Conservation (phyloP, 2,797 vertebrate genomes). For the Pseudochirops corinnae region DNA sequence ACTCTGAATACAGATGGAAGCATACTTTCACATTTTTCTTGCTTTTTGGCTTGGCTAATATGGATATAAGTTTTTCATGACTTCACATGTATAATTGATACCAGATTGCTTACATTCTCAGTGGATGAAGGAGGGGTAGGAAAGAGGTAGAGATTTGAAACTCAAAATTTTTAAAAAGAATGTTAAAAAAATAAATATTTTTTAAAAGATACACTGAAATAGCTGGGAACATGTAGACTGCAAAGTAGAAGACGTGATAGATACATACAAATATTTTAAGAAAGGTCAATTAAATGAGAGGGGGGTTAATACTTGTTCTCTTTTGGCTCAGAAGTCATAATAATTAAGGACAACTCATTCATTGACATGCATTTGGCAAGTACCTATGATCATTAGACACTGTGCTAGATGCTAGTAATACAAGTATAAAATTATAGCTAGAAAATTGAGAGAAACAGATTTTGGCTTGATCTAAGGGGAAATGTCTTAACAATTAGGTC, state of each 20-base stretch:
- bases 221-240: background rate
- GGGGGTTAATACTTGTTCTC: background rate
- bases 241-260: background rate
- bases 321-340: background rate
- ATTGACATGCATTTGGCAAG: background rate
- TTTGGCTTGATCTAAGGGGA: background rate
- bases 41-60: background rate
- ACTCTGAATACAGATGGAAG: background rate
- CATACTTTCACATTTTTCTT: background rate
- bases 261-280: background rate
- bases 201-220: background rate
- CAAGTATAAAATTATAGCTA: background rate
- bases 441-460: background rate
- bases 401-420: background rate
- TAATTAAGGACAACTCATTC: background rate
- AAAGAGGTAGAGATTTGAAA: background rate
- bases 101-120: background rate
- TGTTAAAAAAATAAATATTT: background rate
- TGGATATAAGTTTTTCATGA: background rate
- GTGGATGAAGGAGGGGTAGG: background rate
- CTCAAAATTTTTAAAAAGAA: background rate
- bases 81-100: background rate
- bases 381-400: background rate
- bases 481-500: background rate
- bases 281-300: background rate